Base-by-base conservation (phyloP, 1,140 invertebrate species). In the Orussus abietinus region DNA sequence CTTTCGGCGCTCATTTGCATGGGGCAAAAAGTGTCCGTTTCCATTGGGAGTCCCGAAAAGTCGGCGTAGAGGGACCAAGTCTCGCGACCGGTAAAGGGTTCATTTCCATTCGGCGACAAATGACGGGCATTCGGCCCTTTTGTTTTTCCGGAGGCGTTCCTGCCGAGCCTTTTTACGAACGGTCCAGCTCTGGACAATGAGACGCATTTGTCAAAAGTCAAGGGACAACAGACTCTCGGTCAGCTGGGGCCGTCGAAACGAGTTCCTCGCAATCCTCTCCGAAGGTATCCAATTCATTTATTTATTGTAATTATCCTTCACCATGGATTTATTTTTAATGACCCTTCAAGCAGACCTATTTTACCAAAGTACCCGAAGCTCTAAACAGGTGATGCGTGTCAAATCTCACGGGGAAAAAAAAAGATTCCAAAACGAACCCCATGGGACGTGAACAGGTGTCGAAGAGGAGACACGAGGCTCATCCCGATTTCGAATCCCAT, bases 81-180 rank as follows among this genome's bases (percentile, higher is more conserved):
- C 34, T 45, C 25, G 31, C 28, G 35, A 15, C n/a, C 21, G 42
- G 22, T 15, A 22, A 17, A 43, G 49, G 32, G 18, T 41, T 47
- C 37, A 51, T 51, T 51, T 51, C 44, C 49, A 51, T 51, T 26
- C 21, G 29, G 44, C 12, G 19, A 51, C 39, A 57, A 57, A 57
- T 48, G 50, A 46, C 40, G 31, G 50, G 54, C 55, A 57, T 57
- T 57, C 28, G 28, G 36, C 37, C 36, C 50, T 50, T 51, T 57
- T 57, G 54, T 57, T 54, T 61, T 49, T 50, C 47, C 32, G 45
- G 51, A 39, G 60, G 60, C 60, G 57, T 52, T 36, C 29, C 59
- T 44, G 29, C 25, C 29, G 41, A 37, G 45, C 47, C 49, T 59
- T 62, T 62, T 59, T 57, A 36, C 36, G 51, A 28, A 10, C 12